These are phyloP conservation scores for Coturnix japonica DNA, from an alignment of 2,113 vertebrate species.

Conservation along the genomic window DNA sequence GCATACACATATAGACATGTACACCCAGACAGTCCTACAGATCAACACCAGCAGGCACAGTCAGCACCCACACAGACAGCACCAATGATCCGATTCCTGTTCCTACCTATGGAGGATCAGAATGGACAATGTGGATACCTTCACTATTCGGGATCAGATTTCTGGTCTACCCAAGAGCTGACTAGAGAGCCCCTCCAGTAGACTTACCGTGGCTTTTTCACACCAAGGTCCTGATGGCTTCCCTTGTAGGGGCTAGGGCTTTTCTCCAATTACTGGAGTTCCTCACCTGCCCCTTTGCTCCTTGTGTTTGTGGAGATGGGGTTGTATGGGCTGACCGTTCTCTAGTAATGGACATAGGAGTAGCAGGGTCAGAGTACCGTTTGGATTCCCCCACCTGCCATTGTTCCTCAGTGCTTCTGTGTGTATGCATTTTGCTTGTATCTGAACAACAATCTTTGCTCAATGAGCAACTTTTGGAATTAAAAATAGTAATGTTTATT, in stretches of 20 bases:
- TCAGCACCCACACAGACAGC: not conserved
- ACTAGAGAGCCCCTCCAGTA: not conserved
- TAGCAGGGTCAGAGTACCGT: not conserved
- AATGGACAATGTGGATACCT: not conserved
- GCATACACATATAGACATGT: not conserved
- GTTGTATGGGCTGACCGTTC: fast-evolving
- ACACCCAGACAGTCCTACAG: not conserved
- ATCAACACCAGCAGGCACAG: not conserved
- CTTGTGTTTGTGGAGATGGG: not conserved
- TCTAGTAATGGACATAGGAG: not conserved
- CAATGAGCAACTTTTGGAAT: not conserved
- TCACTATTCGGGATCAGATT: fast-evolving
- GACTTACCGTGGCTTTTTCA: not conserved
- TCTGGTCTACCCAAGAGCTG: fast-evolving
- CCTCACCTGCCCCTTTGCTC: not conserved
- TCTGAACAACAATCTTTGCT: not conserved
- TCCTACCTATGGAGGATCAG: not conserved
- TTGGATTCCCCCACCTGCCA: not conserved
- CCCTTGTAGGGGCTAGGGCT: not conserved
- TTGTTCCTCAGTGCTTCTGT: not conserved
- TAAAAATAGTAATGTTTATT: not conserved
- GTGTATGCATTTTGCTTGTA: not conserved
- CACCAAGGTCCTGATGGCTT: not conserved
- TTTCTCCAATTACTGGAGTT: fast-evolving
- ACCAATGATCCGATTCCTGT: not conserved